Conservation (phyloP, 2,797 vertebrate species). For the Antennarius maculatus region DNA sequence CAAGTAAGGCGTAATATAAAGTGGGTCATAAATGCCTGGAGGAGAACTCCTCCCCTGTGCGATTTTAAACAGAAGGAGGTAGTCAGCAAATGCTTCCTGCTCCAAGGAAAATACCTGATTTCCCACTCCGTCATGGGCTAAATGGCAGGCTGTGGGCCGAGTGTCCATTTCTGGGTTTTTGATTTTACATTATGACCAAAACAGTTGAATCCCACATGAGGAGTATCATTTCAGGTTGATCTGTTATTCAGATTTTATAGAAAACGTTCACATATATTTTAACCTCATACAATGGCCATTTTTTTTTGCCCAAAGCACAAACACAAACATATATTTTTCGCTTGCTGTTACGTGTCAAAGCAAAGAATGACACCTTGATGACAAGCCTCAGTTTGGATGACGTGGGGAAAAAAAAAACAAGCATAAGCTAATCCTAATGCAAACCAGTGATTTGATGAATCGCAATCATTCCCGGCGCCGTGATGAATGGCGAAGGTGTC, state of each 20-base stretch:
- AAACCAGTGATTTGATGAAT: constrained; percentile 69
- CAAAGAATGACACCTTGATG: constrained; percentile 43
- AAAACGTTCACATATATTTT: constrained; percentile 18
- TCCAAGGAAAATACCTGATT: constrained; percentile 60
- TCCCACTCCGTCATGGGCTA: constrained; percentile 60
- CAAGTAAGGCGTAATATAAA: constrained; percentile 28
- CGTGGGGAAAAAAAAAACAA: constrained; percentile 50
- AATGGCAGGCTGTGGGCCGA: constrained; percentile 49
- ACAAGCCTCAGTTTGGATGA: constrained; percentile 38
- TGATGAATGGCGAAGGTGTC: constrained; percentile 73
- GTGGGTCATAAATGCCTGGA: constrained; percentile 43
- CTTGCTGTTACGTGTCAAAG: constrained; percentile 45
- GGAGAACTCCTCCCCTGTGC: constrained; percentile 43
- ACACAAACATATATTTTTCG: constrained; percentile 36
- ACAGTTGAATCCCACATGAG: constrained; percentile 28
- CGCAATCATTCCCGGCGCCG: constrained; percentile 45
- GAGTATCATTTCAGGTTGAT: constrained; percentile 3
- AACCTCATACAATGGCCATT: background rate
- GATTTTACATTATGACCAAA: constrained; percentile 20
- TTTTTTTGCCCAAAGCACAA: constrained; percentile 15
- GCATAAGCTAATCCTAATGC: constrained; percentile 64
- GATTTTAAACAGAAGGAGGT: constrained; percentile 48
- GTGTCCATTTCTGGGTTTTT: constrained; percentile 54
- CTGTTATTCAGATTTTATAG: constrained; percentile 21
- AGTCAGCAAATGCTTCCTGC: constrained; percentile 42